Evolutionary conservation across 2,888 invertebrate genomes (phyloP).

Genomic region (Cheilosia vulpina): DNA sequence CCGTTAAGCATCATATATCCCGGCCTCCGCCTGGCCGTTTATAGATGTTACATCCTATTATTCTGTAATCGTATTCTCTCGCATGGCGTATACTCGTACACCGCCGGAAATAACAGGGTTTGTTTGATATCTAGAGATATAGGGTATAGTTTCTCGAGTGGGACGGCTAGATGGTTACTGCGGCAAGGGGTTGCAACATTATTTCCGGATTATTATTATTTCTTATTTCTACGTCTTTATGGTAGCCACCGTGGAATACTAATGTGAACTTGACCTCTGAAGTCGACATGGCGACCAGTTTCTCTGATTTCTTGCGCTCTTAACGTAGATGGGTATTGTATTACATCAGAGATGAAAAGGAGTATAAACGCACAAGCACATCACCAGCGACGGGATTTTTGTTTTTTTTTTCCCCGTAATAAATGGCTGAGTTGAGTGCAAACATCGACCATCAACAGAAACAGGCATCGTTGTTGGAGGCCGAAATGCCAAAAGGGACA

Average conservation of each 20-base stretch:
- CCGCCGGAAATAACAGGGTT: conserved; percentile 70
- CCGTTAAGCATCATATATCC: conserved; percentile 64
- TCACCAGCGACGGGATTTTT: conserved; percentile 23
- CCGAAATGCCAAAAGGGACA: not conserved
- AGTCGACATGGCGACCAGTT: conserved; percentile 61
- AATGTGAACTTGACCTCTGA: conserved; percentile 74
- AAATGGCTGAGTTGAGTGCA: conserved; percentile 60
- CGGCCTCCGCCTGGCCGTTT: conserved; percentile 66
- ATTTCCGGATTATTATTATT: conserved; percentile 75
- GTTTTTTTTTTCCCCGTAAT: conserved; percentile 12
- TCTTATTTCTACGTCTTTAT: conserved; percentile 61
- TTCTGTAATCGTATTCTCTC: conserved; percentile 75
- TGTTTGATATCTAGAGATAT: conserved; percentile 28
- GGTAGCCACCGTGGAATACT: conserved; percentile 66
- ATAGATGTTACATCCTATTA: conserved; percentile 74
- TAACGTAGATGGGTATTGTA: conserved; percentile 39
- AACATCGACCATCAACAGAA: conserved; percentile 54
- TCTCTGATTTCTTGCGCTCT: conserved; percentile 53
- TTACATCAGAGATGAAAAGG: conserved; percentile 9
- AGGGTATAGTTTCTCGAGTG: not conserved
- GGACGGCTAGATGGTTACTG: not conserved
- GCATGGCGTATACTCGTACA: conserved; percentile 50
- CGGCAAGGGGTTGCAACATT: conserved; percentile 66
- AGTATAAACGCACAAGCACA: conserved; percentile 3
- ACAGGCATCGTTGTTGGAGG: not conserved